Evolutionary conservation across 2,113 vertebrate species (phyloP).

Genomic region (Neoarius graeffei): DNA sequence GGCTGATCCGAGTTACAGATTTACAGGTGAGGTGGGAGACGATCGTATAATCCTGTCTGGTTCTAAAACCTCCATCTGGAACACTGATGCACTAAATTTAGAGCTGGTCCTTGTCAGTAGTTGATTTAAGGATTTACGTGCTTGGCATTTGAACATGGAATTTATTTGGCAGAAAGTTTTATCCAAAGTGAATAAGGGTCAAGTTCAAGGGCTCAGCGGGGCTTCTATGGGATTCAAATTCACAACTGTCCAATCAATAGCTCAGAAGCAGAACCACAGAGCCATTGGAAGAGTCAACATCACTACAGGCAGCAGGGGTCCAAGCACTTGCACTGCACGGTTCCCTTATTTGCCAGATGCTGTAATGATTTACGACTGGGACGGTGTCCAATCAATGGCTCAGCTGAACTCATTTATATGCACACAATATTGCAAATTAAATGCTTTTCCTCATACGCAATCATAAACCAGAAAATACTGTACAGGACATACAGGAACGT

Average conservation of each 20-base stretch:
- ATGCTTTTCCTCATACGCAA: background rate
- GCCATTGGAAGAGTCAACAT: background rate
- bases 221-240: background rate
- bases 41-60: background rate
- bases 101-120: background rate
- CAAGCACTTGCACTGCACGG: background rate
- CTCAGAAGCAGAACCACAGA: background rate
- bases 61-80: background rate
- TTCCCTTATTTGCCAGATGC: background rate
- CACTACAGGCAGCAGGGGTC: background rate
- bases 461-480: background rate
- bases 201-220: background rate
- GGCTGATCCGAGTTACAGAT: constrained; percentile 80
- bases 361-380: background rate
- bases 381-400: background rate
- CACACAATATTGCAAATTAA: background rate
- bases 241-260: background rate
- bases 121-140: background rate
- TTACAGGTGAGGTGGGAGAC: constrained; percentile 77
- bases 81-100: background rate
- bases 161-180: background rate
- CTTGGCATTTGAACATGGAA: background rate
- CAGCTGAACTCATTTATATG: background rate
- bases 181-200: background rate
- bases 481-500: background rate